Evolutionary conservation across 2,113 vertebrate genomes (phyloP).

Genomic region (Pteronura brasiliensis): DNA sequence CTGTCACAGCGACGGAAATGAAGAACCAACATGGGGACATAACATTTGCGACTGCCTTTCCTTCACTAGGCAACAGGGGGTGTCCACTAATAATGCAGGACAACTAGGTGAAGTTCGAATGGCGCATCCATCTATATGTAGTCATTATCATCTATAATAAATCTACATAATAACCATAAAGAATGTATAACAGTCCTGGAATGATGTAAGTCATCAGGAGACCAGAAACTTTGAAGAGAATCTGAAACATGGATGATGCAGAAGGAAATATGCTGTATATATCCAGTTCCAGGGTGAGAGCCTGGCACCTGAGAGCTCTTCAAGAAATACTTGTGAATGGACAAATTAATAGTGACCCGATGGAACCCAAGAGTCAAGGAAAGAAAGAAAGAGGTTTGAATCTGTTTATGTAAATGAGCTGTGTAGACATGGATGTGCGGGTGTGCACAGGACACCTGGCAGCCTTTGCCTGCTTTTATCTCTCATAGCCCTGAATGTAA

Average conservation of each 20-base stretch:
- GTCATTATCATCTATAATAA: neutral
- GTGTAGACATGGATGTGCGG: neutral
- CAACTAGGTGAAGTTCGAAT: neutral
- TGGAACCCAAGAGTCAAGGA: neutral
- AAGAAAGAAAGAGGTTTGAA: neutral
- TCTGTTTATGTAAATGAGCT: neutral
- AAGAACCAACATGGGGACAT: neutral
- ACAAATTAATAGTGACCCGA: neutral
- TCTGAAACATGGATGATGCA: neutral
- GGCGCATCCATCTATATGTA: neutral
- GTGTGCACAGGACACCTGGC: rapidly evolving
- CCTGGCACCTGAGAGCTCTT: neutral
- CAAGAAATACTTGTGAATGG: neutral
- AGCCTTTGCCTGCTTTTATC: neutral
- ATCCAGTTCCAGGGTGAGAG: neutral
- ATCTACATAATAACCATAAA: neutral
- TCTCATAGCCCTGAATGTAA: rapidly evolving
- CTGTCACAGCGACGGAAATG: neutral
- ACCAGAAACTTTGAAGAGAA: neutral
- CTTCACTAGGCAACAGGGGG: neutral
- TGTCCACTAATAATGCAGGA: neutral
- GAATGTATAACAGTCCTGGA: neutral
- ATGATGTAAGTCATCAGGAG: neutral
- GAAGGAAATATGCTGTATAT: neutral
- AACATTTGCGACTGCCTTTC: neutral